Evolutionary conservation across 2,797 vertebrate species (phyloP), one percentile per base, ranked within the genome.

Genomic region (Sylvia borin): DNA sequence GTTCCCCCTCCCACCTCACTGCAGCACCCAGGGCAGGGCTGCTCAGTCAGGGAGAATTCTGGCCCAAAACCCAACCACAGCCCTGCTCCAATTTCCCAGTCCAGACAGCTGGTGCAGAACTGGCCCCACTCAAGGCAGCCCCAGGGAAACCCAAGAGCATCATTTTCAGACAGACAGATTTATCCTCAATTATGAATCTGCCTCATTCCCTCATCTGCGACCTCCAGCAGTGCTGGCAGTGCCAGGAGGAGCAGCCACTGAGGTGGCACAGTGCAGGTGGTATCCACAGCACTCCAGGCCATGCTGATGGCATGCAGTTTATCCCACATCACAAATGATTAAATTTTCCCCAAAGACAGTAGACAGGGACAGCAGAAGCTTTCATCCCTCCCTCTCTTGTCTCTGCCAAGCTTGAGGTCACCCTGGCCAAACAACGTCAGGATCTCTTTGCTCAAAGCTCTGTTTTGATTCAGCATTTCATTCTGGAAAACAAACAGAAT

Each of bases 361-460:
- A 83, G 61, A 55, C 3, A 1, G 53, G 42, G 16, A 36, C 6
- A 4, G 58, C 47, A 34, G 47, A 55, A 38, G n/a, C 32, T 72
- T 85, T 66, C 66, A 78, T 11, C 60, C 55, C 66, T 68, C 62
- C 36, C 25, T 48, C 43, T 29, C 55, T 64, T 24, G 45, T 21
- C 45, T 85, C 81, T 92, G 75, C 60, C 91, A 93, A 93, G 24
- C 38, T 15, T 73, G 80, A 96, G 78, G 87, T 89, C 9, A 1
- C 11, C 4, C 38, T 80, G 26, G 53, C 42, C 75, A 77, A 93
- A 83, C 19, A 68, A 16, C 26, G 6, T 29, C 53, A 79, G 53
- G 45, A 71, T 67, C 16, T 71, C 65, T 85, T 71, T 5, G 12
- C 42, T 89, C 57, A 70, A 90, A 92, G 60, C 48, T 76, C 14